These are phyloP conservation scores for Manis crassicaudata DNA, from an alignment of 2,797 vertebrate genomes.

Conservation along the genomic window DNA sequence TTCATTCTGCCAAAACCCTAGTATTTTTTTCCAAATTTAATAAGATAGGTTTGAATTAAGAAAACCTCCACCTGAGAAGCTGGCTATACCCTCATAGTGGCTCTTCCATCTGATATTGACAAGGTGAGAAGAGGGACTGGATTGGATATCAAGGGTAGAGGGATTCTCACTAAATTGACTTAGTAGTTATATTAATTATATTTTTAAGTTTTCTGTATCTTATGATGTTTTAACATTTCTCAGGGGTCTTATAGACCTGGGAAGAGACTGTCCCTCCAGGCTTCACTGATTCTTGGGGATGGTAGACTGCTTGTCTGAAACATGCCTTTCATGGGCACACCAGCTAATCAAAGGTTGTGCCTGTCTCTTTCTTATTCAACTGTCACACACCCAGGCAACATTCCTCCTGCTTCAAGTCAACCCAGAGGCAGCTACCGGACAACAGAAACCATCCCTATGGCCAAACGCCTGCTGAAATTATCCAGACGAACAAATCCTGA, in stretches of 20 bases:
- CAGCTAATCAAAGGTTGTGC: fast-evolving
- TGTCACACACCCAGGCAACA: background rate
- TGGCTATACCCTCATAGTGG: no score
- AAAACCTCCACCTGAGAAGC: background rate
- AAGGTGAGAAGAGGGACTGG: no score
- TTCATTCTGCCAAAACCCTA: background rate
- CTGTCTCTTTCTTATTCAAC: background rate
- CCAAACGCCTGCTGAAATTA: background rate
- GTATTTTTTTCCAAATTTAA: background rate
- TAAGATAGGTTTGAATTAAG: background rate
- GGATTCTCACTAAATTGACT: background rate
- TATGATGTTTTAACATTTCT: background rate
- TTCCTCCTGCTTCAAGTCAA: no score
- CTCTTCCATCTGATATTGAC: fast-evolving
- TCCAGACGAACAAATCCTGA: background rate
- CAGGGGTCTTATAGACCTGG: background rate
- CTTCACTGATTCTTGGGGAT: background rate
- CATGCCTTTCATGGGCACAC: no score
- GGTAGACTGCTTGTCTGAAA: background rate
- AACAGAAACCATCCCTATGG: background rate
- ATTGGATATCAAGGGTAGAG: background rate
- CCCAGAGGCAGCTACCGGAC: no score
- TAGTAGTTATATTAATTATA: background rate
- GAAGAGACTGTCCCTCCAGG: background rate
- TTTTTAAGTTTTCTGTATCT: background rate